Evolutionary conservation across 2,113 vertebrate genomes (phyloP).

Genomic region (Willisornis vidua): DNA sequence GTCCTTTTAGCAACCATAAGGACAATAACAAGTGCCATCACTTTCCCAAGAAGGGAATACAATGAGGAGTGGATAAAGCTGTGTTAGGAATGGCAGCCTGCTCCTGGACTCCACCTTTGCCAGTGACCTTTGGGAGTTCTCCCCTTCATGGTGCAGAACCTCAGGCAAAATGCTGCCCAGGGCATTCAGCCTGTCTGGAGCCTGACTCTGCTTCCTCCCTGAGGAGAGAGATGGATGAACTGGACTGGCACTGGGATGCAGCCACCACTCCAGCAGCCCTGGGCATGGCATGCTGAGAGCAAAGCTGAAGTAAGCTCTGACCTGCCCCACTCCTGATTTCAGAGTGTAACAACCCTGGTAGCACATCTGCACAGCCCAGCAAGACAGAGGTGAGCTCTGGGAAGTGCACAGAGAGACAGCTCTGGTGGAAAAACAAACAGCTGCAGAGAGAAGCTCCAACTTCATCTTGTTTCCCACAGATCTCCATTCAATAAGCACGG

Average conservation of each 20-base stretch:
- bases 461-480: background rate
- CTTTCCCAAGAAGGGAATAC: background rate
- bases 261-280: background rate
- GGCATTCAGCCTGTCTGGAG: background rate
- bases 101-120: background rate
- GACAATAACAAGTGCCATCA: background rate
- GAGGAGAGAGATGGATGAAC: background rate
- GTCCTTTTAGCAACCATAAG: background rate
- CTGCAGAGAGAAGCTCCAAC: background rate
- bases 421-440: background rate
- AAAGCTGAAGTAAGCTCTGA: background rate
- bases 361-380: background rate
- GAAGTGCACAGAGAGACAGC: accelerated
- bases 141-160: background rate
- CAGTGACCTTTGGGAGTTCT: background rate
- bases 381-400: background rate
- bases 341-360: background rate
- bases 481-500: background rate
- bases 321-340: background rate
- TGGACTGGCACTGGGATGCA: background rate
- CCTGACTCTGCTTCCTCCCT: background rate
- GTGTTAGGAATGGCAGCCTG: background rate
- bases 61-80: background rate
- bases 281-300: accelerated
- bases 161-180: background rate